These are phyloP conservation scores for Lithobates pipiens DNA, from an alignment of 2,797 vertebrate species.

Conservation along the genomic window DNA sequence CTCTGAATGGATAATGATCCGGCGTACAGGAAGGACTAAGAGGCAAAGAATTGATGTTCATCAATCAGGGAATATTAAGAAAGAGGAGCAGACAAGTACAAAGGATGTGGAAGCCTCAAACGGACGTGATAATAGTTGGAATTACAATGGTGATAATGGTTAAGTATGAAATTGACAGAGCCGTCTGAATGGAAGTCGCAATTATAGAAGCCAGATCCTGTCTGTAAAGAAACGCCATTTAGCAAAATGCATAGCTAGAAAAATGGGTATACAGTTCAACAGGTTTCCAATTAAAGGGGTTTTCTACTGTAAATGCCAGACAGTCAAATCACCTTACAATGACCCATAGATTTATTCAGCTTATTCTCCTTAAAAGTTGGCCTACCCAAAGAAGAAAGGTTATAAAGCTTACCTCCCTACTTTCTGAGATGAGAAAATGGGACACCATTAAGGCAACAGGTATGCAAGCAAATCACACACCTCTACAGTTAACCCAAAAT, in stretches of 20 bases:
- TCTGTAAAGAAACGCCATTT: background rate
- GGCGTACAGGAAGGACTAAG: background rate
- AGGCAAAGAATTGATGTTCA: background rate
- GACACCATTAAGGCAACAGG: no score
- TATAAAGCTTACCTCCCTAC: no score
- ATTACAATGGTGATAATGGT: slow-evolving; percentile 2
- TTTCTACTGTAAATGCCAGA: background rate
- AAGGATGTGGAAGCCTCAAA: background rate
- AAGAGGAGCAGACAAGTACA: background rate
- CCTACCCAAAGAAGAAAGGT: no score
- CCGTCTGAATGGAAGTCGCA: slow-evolving; percentile 2
- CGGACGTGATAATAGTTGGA: background rate
- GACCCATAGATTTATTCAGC: no score
- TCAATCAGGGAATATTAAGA: slow-evolving; percentile 20
- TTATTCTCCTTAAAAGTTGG: no score
- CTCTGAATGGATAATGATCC: slow-evolving; percentile 3
- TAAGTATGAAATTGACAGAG: slow-evolving; percentile 9
- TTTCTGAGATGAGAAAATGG: no score
- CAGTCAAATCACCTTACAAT: background rate
- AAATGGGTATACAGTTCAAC: background rate
- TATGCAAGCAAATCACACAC: no score
- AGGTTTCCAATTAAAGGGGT: background rate
- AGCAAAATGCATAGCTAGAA: background rate
- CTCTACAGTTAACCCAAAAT: no score
- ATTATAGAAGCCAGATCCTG: slow-evolving; percentile 3